Conservation (phyloP, 2,113 vertebrate genomes). For the Myanophis thanlyinensis region DNA sequence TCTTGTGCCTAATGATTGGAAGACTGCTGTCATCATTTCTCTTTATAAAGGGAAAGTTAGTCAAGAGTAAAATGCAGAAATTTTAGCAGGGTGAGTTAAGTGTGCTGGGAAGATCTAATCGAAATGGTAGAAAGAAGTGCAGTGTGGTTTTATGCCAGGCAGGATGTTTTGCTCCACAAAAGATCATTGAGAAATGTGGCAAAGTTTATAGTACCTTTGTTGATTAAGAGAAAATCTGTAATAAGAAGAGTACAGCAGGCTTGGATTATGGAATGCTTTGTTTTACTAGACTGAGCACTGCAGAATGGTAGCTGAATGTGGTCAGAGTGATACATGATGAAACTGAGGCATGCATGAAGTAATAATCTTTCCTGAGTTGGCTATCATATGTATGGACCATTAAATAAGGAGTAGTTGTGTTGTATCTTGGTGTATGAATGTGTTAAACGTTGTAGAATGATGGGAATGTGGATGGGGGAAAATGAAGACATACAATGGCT, state of each 20-base stretch:
- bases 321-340: neutral
- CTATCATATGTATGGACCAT: neutral
- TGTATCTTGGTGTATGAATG: neutral
- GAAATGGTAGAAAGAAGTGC: neutral
- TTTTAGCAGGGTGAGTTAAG: neutral
- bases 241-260: neutral
- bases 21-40: neutral
- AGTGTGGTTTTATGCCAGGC: neutral
- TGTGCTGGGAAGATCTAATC: neutral
- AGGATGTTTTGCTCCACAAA: neutral
- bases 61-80: neutral
- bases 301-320: neutral
- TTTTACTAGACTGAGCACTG: neutral
- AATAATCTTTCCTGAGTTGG: neutral
- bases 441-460: neutral
- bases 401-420: neutral
- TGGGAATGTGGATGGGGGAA: neutral
- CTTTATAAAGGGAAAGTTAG: neutral
- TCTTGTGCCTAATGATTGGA: neutral
- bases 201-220: neutral
- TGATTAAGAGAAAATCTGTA: neutral
- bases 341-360: neutral
- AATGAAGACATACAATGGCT: neutral
- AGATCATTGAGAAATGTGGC: neutral
- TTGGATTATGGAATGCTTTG: neutral